A percentile compares a stretch with the other conserved stretches of the same genome.
These are phyloP conservation scores for Chymomyza procnemis DNA, from an alignment of 2,888 invertebrate genomes.

Conservation along the genomic window DNA sequence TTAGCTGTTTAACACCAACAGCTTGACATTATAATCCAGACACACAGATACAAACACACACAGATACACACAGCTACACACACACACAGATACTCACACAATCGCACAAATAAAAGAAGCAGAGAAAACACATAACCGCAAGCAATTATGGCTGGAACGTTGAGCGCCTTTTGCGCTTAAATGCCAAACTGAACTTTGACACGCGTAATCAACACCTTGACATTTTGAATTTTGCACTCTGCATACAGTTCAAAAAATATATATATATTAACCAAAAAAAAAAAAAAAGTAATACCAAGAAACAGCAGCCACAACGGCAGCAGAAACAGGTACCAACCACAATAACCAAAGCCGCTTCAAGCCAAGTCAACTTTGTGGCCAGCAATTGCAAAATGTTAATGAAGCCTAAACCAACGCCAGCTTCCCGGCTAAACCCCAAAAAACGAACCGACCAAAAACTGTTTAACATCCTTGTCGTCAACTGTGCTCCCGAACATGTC, in stretches of 20 bases:
- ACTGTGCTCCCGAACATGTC: slow-evolving; percentile 12
- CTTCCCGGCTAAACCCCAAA: not conserved
- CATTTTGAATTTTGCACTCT: slow-evolving; percentile 19
- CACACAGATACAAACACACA: not conserved
- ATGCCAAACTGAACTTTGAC: slow-evolving; percentile 31
- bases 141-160: slow-evolving; percentile 16
- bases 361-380: not conserved
- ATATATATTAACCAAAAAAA: too few relatives aligned
- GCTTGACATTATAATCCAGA: slow-evolving; percentile 42
- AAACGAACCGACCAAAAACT: slow-evolving; percentile 39
- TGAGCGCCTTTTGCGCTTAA: not conserved
- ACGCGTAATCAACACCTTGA: slow-evolving; percentile 52
- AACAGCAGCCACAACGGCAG: too few relatives aligned
- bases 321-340: not conserved
- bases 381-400: not conserved
- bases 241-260: not conserved
- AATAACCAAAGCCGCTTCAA: not conserved
- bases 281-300: not conserved
- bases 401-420: slow-evolving; percentile 2
- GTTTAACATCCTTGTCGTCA: slow-evolving; percentile 43
- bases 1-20: slow-evolving; percentile 32
- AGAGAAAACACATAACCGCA: slow-evolving; percentile 2
- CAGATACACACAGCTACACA: slow-evolving; percentile 13
- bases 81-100: slow-evolving; percentile 13
- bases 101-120: not conserved